phyloP scores from a whole-genome alignment of 2,888 invertebrate species.

The Heteromurus nitidus region DNA sequence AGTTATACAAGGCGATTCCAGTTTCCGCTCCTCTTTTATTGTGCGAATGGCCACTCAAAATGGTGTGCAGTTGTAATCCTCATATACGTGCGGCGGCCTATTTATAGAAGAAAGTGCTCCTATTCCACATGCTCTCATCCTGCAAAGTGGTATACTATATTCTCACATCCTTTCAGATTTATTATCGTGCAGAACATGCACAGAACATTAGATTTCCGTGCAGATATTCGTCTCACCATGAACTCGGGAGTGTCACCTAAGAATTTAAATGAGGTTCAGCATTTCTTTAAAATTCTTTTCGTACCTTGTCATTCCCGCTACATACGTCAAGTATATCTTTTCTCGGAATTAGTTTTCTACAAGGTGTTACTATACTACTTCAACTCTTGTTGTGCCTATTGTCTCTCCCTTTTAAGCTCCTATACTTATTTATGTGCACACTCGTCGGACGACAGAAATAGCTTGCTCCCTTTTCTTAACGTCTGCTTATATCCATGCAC shows the following conservation, averaged over 20 bases:
- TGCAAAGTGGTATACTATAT: not conserved
- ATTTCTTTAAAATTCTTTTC: slow-evolving; percentile 53
- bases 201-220: slow-evolving; percentile 50
- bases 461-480: no score
- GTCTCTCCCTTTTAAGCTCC: no score
- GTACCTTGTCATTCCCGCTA: slow-evolving; percentile 30
- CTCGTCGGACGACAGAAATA: no score
- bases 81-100: not conserved
- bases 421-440: no score
- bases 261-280: slow-evolving; percentile 56
- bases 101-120: not conserved
- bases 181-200: slow-evolving; percentile 50
- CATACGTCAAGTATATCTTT: no score
- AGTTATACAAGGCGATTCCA: slow-evolving; percentile 9
- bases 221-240: slow-evolving; percentile 46
- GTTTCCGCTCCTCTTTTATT: not conserved
- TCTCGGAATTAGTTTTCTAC: slow-evolving; percentile 3
- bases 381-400: no score
- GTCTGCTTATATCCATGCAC: no score
- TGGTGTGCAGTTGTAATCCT: slow-evolving; percentile 12
- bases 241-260: slow-evolving; percentile 54
- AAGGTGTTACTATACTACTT: slow-evolving; percentile 6
- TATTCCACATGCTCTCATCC: not conserved
- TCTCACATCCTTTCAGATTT: slow-evolving; percentile 39
- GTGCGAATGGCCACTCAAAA: not conserved